Evolutionary conservation across 2,888 invertebrate species (phyloP).

Genomic region (Willowsia nigromaculata): DNA sequence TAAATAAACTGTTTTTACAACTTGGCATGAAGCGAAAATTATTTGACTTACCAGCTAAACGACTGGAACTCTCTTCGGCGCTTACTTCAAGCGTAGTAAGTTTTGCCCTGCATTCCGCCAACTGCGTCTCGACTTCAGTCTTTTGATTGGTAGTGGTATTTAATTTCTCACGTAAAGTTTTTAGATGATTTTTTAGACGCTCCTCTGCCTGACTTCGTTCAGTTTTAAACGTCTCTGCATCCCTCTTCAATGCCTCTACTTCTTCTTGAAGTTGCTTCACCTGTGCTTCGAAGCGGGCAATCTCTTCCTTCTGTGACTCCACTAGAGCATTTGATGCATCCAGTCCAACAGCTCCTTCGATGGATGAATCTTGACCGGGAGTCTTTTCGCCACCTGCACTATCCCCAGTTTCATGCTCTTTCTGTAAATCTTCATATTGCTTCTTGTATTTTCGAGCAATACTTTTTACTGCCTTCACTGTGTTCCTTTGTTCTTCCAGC

Average conservation of each 20-base stretch:
- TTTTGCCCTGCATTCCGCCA: slow-evolving; percentile 77
- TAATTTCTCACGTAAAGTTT: slow-evolving; percentile 72
- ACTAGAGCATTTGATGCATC: slow-evolving; percentile 82
- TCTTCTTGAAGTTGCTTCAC: slow-evolving; percentile 72
- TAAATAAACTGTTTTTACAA: not conserved
- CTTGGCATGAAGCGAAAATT: not conserved
- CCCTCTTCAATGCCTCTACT: slow-evolving; percentile 72
- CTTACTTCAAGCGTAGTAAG: slow-evolving; percentile 80
- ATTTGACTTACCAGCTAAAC: slow-evolving; percentile 81
- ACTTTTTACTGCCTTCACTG: slow-evolving; percentile 83
- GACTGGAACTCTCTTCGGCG: slow-evolving; percentile 80
- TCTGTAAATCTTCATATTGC: slow-evolving; percentile 87
- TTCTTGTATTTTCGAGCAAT: slow-evolving; percentile 96
- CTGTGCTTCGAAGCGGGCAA: slow-evolving; percentile 84
- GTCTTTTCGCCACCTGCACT: slow-evolving; percentile 83
- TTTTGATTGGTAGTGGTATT: slow-evolving; percentile 57
- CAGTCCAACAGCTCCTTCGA: slow-evolving; percentile 81
- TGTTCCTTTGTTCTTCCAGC: slow-evolving; percentile 87
- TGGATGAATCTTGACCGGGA: slow-evolving; percentile 69
- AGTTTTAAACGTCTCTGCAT: slow-evolving; percentile 70
- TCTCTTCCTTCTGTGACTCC: slow-evolving; percentile 86
- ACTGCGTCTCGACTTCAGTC: slow-evolving; percentile 65
- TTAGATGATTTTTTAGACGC: slow-evolving; percentile 71
- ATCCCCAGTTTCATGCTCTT: slow-evolving; percentile 85
- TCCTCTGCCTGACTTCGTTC: slow-evolving; percentile 71